Evolutionary conservation across 2,888 invertebrate genomes (phyloP).

Genomic region (Cephus spinipes): DNA sequence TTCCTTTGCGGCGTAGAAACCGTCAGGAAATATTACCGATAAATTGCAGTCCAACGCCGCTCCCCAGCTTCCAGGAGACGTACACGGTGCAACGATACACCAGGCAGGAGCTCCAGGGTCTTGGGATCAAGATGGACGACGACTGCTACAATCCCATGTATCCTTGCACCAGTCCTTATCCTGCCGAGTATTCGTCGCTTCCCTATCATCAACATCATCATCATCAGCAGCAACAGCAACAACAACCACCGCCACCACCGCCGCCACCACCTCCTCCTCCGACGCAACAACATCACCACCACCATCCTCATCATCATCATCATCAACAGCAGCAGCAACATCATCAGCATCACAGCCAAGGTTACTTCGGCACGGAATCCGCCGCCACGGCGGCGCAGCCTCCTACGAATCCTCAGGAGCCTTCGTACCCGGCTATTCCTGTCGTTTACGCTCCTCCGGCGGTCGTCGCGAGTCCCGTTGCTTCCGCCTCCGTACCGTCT

Average conservation of each 20-base stretch:
- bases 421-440: conserved; percentile 50
- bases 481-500: conserved; percentile 69
- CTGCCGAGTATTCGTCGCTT: conserved; percentile 50
- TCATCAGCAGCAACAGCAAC: conserved; percentile 30
- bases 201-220: conserved; percentile 52
- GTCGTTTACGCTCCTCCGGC: conserved; percentile 57
- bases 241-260: conserved; percentile 40
- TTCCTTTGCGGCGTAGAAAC: conserved; percentile 5
- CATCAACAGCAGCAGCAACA: conserved; percentile 69
- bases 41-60: conserved; percentile 70
- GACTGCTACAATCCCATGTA: conserved; percentile 75
- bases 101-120: conserved; percentile 73
- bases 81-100: conserved; percentile 81
- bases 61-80: conserved; percentile 91
- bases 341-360: conserved; percentile 33
- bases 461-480: conserved; percentile 43
- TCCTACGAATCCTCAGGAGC: conserved; percentile 53
- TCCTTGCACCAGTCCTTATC: conserved; percentile 50
- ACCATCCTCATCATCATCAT: conserved; percentile 63
- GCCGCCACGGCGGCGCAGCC: conserved; percentile 70
- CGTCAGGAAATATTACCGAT: conserved; percentile 7
- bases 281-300: conserved; percentile 37
- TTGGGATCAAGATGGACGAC: conserved; percentile 87
- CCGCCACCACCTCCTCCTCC: conserved; percentile 37
- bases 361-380: conserved; percentile 55